Base-by-base conservation (phyloP, 2,888 invertebrate species). In the Chouioia cunea region DNA sequence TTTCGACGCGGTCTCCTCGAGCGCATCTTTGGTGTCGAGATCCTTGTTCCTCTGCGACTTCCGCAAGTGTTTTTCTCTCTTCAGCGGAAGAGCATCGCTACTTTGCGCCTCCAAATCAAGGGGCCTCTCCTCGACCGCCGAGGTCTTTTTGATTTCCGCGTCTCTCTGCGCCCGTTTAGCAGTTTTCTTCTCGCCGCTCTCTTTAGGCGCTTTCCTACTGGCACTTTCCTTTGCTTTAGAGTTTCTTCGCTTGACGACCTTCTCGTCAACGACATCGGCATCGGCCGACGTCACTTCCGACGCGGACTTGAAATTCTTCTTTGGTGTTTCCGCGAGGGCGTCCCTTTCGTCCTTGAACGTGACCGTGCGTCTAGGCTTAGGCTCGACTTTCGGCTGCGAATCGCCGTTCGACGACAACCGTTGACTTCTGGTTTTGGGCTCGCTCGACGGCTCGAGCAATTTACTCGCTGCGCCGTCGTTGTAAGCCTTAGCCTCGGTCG, bases 1-100 rank as follows among this genome's bases (percentile, higher is more conserved):
- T 8, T 50, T 53, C 12, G 20, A n/a, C 0, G 53, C 53, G 20
- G 20, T 62, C 10, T 75, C 71, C 1, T 73, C 15, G 15, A 15
- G 15, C 0, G 44, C n/a, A 8, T 48, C 60, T 59, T 60, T 71
- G 53, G 52, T 6, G 0, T 76, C 74, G 0, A 6, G n/a, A 0
- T 75, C 75, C 15, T 57, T 66, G 0, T 64, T 81, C 56, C 81
- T 80, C 47, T 76, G 73, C 0, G 81, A 83, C 56, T 81, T 82
- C 58, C 79, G 79, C 57, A 79, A n/a, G 0, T 47, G 6, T 12
- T 72, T 76, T 18, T 77, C 77, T 16, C 73, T 73, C 60, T 73
- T 70, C 22, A 22, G 14, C 0, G 47, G 16, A 20, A 18, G 53
- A 8, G 44, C n/a, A 1, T n/a, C 6, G 18, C 59, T 65, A 15